These are phyloP conservation scores for Gymnothorax reevesii DNA, from an alignment of 2,797 vertebrate genomes.

Conservation along the genomic window DNA sequence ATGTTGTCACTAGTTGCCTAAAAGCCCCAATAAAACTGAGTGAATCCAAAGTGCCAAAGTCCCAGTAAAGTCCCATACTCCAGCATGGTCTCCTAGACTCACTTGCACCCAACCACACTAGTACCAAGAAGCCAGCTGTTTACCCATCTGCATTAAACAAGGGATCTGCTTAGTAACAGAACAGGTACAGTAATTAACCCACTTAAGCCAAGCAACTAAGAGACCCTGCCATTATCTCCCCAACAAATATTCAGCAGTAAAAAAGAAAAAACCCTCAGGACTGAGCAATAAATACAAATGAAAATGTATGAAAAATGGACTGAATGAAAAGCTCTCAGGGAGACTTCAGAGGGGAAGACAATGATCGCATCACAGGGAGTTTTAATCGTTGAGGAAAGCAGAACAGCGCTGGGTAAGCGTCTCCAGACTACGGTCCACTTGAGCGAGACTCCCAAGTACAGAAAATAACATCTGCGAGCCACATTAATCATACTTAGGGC, in stretches of 20 bases:
- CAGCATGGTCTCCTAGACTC: not conserved
- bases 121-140: not conserved
- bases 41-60: not conserved
- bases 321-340: constrained; percentile 49
- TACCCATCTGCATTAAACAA: not conserved
- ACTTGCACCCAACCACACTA: constrained; percentile 5
- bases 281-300: constrained; percentile 31
- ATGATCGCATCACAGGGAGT: constrained; percentile 74
- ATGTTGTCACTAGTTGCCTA: not conserved
- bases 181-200: constrained; percentile 15
- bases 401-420: constrained; percentile 71
- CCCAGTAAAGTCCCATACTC: too few species aligned
- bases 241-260: not conserved
- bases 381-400: constrained; percentile 84
- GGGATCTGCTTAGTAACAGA: not conserved
- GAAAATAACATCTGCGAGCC: constrained; percentile 79
- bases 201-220: not conserved
- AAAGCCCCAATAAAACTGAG: not conserved
- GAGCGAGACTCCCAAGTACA: constrained; percentile 71
- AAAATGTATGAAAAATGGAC: not conserved
- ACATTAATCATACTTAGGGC: constrained; percentile 74
- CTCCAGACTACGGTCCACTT: constrained; percentile 74
- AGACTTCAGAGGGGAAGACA: constrained; percentile 67
- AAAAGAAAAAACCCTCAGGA: not conserved
- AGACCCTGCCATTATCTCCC: not conserved